Conservation (phyloP, 2,113 vertebrate genomes). For the Thalassarche chlororhynchos region DNA sequence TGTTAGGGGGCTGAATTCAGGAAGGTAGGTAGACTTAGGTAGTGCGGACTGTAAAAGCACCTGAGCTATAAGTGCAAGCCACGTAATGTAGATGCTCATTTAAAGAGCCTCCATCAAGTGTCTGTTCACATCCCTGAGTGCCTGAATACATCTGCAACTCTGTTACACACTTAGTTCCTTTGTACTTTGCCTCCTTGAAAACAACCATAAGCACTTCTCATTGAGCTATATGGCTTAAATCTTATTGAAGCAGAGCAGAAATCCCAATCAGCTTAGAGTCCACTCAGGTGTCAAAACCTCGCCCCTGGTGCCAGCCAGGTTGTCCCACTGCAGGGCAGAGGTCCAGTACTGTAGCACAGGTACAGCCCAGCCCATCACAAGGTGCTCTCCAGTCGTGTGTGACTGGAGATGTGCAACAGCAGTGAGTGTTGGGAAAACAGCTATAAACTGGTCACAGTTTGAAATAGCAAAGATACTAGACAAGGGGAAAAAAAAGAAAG, state of each 20-base stretch:
- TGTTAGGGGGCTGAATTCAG: not conserved
- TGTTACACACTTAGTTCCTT: not conserved
- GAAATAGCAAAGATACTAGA: not conserved
- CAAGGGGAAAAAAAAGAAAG: not conserved
- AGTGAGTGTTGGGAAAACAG: not conserved
- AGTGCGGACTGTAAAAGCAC: not conserved
- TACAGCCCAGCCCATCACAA: not conserved
- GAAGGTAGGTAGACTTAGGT: not conserved
- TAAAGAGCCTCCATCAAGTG: not conserved
- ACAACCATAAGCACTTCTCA: not conserved
- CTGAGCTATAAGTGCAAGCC: not conserved
- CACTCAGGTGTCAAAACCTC: not conserved
- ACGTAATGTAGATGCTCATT: not conserved
- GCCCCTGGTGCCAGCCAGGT: not conserved
- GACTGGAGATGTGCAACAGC: not conserved
- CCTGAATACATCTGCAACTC: not conserved
- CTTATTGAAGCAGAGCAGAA: not conserved
- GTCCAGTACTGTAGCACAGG: not conserved
- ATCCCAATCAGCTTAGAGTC: not conserved
- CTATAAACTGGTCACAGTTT: not conserved
- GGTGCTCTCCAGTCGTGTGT: not conserved
- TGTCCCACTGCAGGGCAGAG: not conserved
- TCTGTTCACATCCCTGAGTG: not conserved
- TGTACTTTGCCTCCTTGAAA: not conserved
- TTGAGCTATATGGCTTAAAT: not conserved